Conservation (phyloP, 2,888 invertebrate genomes). For the Calameuta idolon region DNA sequence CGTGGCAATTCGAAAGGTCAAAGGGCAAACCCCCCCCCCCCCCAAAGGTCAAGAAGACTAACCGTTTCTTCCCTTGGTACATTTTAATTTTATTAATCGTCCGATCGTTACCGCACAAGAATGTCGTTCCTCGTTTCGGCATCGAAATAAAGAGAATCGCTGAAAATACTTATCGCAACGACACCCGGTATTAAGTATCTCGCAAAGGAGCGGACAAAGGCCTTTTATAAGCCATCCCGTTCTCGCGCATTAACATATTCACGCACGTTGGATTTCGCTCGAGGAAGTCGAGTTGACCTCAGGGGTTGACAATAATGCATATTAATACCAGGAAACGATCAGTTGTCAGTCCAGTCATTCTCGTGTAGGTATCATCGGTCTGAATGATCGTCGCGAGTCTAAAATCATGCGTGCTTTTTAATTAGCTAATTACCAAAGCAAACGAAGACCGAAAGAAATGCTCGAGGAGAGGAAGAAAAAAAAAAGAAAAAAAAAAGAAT, state of each 20-base stretch:
- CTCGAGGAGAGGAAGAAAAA: not conserved
- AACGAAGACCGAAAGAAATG: not conserved
- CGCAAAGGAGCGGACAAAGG: constrained; percentile 47
- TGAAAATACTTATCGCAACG: not conserved
- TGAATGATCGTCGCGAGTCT: not conserved
- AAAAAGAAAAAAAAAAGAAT: not conserved
- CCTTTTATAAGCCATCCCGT: constrained; percentile 57
- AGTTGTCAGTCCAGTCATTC: constrained; percentile 38
- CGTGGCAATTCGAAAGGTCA: not conserved
- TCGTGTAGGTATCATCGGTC: constrained; percentile 2
- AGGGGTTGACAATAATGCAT: constrained; percentile 53
- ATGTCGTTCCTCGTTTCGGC: not conserved
- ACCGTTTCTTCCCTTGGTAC: not conserved
- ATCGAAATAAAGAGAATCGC: not conserved
- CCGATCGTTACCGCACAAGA: too few relatives aligned
- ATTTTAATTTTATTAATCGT: not conserved
- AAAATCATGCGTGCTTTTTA: not conserved
- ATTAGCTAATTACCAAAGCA: not conserved
- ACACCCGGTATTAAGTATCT: not conserved
- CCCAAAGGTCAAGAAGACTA: not conserved
- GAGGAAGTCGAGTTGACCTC: constrained; percentile 58
- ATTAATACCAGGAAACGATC: constrained; percentile 61
- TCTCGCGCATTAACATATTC: constrained; percentile 59
- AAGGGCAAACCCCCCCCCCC: not conserved
- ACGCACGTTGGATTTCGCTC: constrained; percentile 31